These are phyloP conservation scores for Papilio glaucus DNA, from an alignment of 1,140 invertebrate species.

Conservation along the genomic window DNA sequence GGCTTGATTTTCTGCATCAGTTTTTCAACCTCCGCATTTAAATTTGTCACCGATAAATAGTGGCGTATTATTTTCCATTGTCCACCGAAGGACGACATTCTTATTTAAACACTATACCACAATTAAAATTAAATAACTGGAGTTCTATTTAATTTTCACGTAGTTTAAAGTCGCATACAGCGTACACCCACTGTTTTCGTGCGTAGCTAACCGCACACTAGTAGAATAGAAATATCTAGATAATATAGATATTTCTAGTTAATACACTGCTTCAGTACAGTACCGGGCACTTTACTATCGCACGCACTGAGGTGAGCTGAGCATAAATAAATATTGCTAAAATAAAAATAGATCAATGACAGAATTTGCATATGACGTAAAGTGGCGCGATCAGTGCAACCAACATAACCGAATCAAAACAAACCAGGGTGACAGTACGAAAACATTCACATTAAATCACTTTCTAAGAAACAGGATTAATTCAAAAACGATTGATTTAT, in stretches of 20 bases:
- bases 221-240: slow-evolving; percentile 32
- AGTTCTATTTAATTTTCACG: background rate
- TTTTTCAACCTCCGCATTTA: slow-evolving; percentile 74
- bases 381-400: slow-evolving; percentile 70
- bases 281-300: slow-evolving; percentile 17
- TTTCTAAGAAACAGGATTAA: background rate
- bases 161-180: slow-evolving; percentile 39
- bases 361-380: slow-evolving; percentile 61
- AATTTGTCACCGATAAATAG: slow-evolving; percentile 71
- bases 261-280: slow-evolving; percentile 33
- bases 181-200: slow-evolving; percentile 41
- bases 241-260: slow-evolving; percentile 33
- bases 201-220: slow-evolving; percentile 31
- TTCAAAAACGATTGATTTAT: background rate
- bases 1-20: slow-evolving; percentile 73
- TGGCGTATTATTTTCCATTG: slow-evolving; percentile 75
- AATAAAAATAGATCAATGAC: slow-evolving; percentile 73
- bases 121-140: background rate
- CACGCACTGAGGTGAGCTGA: slow-evolving; percentile 38
- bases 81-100: slow-evolving; percentile 75
- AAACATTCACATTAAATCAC: slow-evolving; percentile 39
- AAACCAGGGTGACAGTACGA: slow-evolving; percentile 42
- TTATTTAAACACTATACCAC: slow-evolving; percentile 34
- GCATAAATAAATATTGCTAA: slow-evolving; percentile 53
- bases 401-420: slow-evolving; percentile 64